Evolutionary conservation across 2,113 vertebrate genomes (phyloP).

Genomic region (Hoplias malabaricus): DNA sequence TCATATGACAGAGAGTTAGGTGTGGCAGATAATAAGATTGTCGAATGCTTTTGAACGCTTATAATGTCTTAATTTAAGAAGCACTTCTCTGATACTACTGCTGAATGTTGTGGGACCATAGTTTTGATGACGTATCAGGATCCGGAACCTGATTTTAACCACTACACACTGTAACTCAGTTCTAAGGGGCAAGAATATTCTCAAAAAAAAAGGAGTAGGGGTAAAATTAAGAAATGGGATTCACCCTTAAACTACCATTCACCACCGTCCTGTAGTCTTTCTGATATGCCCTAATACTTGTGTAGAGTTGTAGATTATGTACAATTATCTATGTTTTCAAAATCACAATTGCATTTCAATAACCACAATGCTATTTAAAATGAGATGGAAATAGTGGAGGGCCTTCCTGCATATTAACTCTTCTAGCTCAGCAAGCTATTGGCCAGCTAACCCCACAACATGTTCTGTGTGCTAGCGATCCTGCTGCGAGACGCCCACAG

Average conservation of each 20-base stretch:
- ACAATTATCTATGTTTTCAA: not conserved
- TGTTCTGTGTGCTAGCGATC: conserved; percentile 11
- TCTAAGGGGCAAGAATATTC: too few species aligned
- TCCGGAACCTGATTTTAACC: too few species aligned
- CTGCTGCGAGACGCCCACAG: conserved; percentile 8
- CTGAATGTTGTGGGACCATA: too few species aligned
- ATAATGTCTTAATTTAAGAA: too few species aligned
- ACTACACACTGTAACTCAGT: too few species aligned
- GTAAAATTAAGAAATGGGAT: too few species aligned
- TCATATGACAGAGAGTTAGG: too few species aligned
- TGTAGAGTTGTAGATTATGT: not conserved
- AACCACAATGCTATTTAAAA: not conserved
- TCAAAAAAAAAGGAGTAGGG: too few species aligned
- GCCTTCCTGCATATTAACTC: not conserved
- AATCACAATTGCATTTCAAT: not conserved
- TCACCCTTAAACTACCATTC: not conserved
- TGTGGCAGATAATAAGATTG: too few species aligned
- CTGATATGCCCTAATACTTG: not conserved
- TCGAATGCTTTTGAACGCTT: too few species aligned
- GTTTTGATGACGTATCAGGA: too few species aligned
- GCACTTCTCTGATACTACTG: too few species aligned
- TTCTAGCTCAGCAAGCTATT: not conserved
- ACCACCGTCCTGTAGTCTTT: not conserved
- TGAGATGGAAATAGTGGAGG: not conserved
- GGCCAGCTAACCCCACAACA: not conserved